A percentile compares a stretch with the other conserved stretches of the same genome.
Evolutionary conservation across 2,888 invertebrate species (phyloP).

Genomic region (Steinernema hermaphroditum): DNA sequence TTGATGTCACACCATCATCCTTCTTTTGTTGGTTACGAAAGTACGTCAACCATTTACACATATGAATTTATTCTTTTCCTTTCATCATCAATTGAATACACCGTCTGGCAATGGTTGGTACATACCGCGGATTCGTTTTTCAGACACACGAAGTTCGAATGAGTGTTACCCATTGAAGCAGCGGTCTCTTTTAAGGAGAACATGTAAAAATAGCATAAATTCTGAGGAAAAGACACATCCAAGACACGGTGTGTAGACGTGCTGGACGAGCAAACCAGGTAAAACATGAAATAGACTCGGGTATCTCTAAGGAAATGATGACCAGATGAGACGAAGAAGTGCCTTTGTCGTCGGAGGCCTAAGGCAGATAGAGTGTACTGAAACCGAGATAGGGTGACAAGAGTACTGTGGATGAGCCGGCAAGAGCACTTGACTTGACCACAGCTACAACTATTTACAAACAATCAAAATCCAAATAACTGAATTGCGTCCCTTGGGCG

Average conservation of each 20-base stretch:
- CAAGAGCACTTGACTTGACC: neutral
- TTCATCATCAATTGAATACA: neutral
- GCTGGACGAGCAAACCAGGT: no score
- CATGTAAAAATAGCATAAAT: neutral
- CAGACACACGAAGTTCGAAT: neutral
- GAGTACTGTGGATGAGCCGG: neutral
- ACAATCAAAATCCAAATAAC: neutral
- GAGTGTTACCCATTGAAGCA: neutral
- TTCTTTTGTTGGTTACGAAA: no score
- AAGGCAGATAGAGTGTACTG: neutral
- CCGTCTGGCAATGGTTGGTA: conserved; percentile 20
- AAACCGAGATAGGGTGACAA: neutral
- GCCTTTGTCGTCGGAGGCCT: neutral
- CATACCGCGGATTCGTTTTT: neutral
- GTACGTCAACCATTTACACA: no score
- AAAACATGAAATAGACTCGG: no score
- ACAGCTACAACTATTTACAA: conserved; percentile 6
- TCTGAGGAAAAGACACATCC: no score
- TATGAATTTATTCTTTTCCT: neutral
- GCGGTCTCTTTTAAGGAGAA: neutral
- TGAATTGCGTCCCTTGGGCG: neutral
- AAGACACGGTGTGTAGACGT: no score
- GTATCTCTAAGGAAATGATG: no score
- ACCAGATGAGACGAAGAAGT: neutral
- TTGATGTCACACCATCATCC: no score